Base-by-base conservation (phyloP, 2,113 vertebrate species). In the Perca schrenkii region DNA sequence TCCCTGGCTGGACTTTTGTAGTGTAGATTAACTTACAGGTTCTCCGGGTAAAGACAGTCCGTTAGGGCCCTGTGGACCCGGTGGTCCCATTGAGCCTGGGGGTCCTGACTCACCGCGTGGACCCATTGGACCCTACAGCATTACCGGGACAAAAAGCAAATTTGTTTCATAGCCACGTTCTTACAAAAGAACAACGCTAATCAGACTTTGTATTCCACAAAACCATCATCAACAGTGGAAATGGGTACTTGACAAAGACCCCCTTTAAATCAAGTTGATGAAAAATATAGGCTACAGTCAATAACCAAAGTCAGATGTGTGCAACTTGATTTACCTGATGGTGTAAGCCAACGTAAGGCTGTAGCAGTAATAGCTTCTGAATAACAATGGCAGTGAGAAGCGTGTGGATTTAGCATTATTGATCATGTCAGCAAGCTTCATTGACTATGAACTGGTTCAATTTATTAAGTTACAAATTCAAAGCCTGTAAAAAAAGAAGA, bases 21-120 rank as follows among this genome's bases (percentile, higher is more conserved):
- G 36, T n/a, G 40, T 6, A 63, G 11, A 36, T 69, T 8, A 40
- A 90, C 91, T 90, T 78, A 99, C 98, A 88, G 98, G 97, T 93
- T 98, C 97, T 80, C 98, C 98, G 0, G 98, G 97, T 87, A 99
- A 95, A 87, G 98, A 99, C 40, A 99, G 92, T 86, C 98, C 98
- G 0, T 97, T 98, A 74, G 97, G 97, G 58, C 98, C 98, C 90
- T 99, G 98, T 1, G 98, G 98, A 50, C 98, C 98, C 21, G 98
- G 97, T 47, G 97, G 97, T 81, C 98, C 98, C 93, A 98, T 97
- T 40, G 96, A 80, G 0, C 98, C 98, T 8, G 96, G 93, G 71
- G 89, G 93, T 78, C 98, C 98, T 40, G 90, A 75, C 31, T 99
- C 98, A 54, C 98, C 98, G 74, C 97, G 97, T 88, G 95, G 94